A percentile compares a stretch with the other conserved stretches of the same genome.
Conservation (phyloP, 1,140 invertebrate genomes). For the Macrocentrus cingulum region DNA sequence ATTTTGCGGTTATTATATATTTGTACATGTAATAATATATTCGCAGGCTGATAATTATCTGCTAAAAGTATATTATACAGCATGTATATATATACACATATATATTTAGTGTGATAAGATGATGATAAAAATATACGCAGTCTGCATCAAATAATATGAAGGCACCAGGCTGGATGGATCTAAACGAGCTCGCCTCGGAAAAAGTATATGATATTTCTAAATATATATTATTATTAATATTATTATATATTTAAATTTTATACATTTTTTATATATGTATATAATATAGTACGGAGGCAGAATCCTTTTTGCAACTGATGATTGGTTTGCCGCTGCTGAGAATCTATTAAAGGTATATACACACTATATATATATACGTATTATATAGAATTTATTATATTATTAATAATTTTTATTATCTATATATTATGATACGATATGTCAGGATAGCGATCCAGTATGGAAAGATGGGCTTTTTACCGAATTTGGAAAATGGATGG, state of each 20-base stretch:
- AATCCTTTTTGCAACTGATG: conserved; percentile 68
- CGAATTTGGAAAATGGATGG: conserved; percentile 72
- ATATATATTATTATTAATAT: background rate
- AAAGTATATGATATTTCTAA: conserved; percentile 15
- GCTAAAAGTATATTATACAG: no score
- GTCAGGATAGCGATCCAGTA: conserved; percentile 57
- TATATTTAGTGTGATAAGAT: no score
- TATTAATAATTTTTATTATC: background rate
- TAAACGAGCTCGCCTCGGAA: conserved; percentile 38
- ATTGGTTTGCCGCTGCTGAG: conserved; percentile 70
- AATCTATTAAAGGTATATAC: conserved; percentile 66
- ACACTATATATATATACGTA: no score
- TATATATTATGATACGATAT: background rate
- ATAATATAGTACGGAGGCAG: conserved; percentile 60
- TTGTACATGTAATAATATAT: no score
- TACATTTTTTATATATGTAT: conserved; percentile 8
- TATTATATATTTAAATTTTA: background rate
- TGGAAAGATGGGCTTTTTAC: conserved; percentile 66
- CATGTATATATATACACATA: no score
- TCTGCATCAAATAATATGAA: no score
- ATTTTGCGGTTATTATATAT: no score
- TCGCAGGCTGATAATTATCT: no score
- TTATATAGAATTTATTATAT: no score
- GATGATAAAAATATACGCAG: conserved; percentile 8
- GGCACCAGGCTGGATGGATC: conserved; percentile 34